Percentiles rank a stretch among this genome's conserved stretches.
phyloP scores from a whole-genome alignment of 2,113 vertebrate genomes.

The Malurus elegans region DNA sequence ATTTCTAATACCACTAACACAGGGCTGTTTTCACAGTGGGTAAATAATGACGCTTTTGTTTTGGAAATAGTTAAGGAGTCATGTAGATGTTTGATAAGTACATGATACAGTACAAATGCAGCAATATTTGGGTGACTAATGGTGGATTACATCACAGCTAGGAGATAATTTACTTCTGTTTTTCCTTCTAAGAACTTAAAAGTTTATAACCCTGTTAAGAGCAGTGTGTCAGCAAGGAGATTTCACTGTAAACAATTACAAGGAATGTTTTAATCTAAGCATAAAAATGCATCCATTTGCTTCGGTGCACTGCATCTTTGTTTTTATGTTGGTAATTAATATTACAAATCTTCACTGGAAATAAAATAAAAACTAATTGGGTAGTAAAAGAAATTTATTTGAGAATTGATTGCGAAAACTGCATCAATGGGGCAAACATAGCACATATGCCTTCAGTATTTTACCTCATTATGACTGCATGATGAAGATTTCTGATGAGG shows the following conservation, averaged over 20 bases:
- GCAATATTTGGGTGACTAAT: constrained; percentile 40
- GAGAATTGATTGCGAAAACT: background rate
- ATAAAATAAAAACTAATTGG: constrained; percentile 52
- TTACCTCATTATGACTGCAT: background rate
- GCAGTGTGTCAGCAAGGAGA: constrained; percentile 22
- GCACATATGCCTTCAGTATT: background rate
- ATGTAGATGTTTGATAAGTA: constrained; percentile 39
- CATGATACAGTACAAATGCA: constrained; percentile 42
- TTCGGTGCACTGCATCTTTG: constrained; percentile 4
- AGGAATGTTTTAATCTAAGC: constrained; percentile 40
- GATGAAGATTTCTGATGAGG: background rate
- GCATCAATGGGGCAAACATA: background rate
- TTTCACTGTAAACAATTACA: constrained; percentile 53
- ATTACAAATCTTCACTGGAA: constrained; percentile 4
- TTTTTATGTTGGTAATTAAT: constrained; percentile 51
- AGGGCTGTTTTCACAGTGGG: constrained; percentile 65
- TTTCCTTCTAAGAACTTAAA: constrained; percentile 16
- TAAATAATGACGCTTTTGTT: constrained; percentile 65
- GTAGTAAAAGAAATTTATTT: constrained; percentile 12
- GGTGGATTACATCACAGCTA: constrained; percentile 11
- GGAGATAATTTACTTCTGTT: background rate
- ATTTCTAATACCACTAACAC: constrained; percentile 63
- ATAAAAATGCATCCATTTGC: constrained; percentile 9
- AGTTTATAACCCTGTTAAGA: constrained; percentile 51
- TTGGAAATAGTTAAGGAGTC: constrained; percentile 51